phyloP scores from a whole-genome alignment of 2,113 vertebrate genomes.

The Dasypus novemcinctus region DNA sequence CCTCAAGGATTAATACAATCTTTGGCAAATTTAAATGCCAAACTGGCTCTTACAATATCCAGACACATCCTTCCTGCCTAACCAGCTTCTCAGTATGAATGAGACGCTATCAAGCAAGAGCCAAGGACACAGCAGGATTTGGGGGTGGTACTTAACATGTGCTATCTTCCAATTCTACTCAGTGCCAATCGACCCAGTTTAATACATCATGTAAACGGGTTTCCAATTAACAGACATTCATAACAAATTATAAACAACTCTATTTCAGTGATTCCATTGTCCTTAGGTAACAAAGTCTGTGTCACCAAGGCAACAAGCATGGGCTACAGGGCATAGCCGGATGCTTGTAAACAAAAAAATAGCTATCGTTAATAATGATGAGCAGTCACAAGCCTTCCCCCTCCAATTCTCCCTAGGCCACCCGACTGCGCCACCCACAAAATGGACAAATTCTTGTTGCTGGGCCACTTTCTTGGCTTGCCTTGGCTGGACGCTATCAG shows the following conservation, averaged over 20 bases:
- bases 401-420: not conserved
- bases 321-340: not conserved
- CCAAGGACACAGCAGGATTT: not conserved
- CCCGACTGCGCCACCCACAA: not conserved
- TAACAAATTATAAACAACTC: not conserved
- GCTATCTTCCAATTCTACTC: not conserved
- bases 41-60: conserved; percentile 4
- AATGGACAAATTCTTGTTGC: not conserved
- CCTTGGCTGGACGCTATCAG: not conserved
- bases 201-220: not conserved
- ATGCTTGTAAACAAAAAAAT: not conserved
- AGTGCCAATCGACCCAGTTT: not conserved
- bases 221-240: not conserved
- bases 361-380: not conserved
- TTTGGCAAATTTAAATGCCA: conserved; percentile 20
- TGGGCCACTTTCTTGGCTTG: not conserved
- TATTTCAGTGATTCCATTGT: not conserved
- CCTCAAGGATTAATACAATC: not conserved
- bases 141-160: conserved; percentile 3
- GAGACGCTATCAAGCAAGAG: conserved; percentile 9
- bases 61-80: conserved; percentile 41
- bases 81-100: conserved; percentile 41
- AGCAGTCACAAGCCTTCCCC: not conserved
- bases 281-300: not conserved
- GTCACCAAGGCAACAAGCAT: not conserved